Base-by-base conservation (phyloP, 35 echinoderm and acorn worm genomes). In the Anneissia japonica region DNA sequence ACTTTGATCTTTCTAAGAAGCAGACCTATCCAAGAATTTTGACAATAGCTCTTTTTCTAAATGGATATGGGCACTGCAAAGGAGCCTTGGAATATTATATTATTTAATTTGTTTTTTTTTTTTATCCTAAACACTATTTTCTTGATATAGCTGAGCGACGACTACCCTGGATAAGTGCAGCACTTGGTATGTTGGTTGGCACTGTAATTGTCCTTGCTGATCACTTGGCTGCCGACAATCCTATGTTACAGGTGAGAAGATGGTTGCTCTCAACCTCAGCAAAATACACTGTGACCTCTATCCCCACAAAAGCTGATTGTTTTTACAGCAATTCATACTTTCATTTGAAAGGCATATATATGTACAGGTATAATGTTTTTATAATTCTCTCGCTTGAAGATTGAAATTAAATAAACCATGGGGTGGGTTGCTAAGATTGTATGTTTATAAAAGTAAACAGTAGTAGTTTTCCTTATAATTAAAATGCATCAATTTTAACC, bases 361-460 rank as follows among this genome's bases (percentile, higher is more conserved):
- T 75, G 9, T 86, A 86, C 72, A 76, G 73, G 23, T 39, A 86
- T 38, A 75, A 73, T 23, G 9, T 86, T 39, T 74, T 86, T 77
- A 35, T 39, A 30, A 73, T 75, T 23, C 84, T 75, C 28, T 28
- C 84, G 19, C 56, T 39, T 30, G 36, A 23, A 56, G 32, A 31
- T 32, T 43, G 82, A 72, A 72, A 56, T 37, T 21, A 83, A 30
- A 83, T 13, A 76, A 10, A 30, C 34, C 5, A 30, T 76, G 9
- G 6, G 29, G 29, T 76, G 29, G 74, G 4, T 76, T 76, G 26
- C 34, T 76, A 30, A 4, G 9, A 76, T n/a, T 30, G 5, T 4
- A 76, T 7, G n/a, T 32, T 7, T n/a, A n/a, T n/a, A n/a, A n/a
- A n/a, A n/a, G n/a, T n/a, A n/a, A n/a, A n/a, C n/a, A n/a, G n/a